Conservation (phyloP, 1,140 invertebrate species). For the Drosophila ananassae region DNA sequence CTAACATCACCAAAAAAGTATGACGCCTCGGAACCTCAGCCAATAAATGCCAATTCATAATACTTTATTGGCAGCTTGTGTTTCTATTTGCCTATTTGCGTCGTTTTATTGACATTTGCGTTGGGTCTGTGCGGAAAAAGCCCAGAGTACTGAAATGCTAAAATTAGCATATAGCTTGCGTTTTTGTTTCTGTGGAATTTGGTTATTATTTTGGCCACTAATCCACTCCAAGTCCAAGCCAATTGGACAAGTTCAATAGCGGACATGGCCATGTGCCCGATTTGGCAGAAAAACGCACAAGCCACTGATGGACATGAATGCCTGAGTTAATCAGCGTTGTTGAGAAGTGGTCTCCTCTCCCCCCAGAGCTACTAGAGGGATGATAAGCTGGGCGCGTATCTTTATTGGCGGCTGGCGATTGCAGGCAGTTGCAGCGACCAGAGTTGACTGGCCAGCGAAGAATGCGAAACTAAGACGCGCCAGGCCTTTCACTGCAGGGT, state of each 20-base stretch:
- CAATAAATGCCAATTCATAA: slow-evolving; percentile 58
- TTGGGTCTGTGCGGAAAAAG: slow-evolving; percentile 15
- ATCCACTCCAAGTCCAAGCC: slow-evolving; percentile 5
- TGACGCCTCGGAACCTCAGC: slow-evolving; percentile 40
- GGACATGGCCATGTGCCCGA: slow-evolving; percentile 18
- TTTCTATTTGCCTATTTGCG: slow-evolving; percentile 41
- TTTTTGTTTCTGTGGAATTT: slow-evolving; percentile 21
- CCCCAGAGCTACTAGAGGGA: slow-evolving; percentile 1
- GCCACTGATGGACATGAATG: too few relatives aligned
- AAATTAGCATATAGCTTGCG: slow-evolving; percentile 56
- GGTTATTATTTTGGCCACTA: neutral
- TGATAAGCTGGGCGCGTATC: slow-evolving; percentile 13
- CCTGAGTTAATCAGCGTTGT: too few relatives aligned
- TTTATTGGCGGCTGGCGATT: slow-evolving; percentile 1
- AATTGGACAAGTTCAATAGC: slow-evolving; percentile 53
- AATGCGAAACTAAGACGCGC: slow-evolving; percentile 3
- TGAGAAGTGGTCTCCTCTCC: too few relatives aligned
- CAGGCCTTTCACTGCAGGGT: slow-evolving; percentile 33
- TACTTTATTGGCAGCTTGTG: slow-evolving; percentile 35
- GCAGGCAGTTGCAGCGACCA: slow-evolving; percentile 32
- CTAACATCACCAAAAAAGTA: slow-evolving; percentile 16
- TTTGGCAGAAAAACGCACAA: too few relatives aligned
- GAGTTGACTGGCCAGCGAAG: slow-evolving; percentile 21
- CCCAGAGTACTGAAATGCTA: slow-evolving; percentile 41
- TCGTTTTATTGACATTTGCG: slow-evolving; percentile 37